Evolutionary conservation across 2,113 vertebrate species (phyloP).

Genomic region (Dinomys branickii): DNA sequence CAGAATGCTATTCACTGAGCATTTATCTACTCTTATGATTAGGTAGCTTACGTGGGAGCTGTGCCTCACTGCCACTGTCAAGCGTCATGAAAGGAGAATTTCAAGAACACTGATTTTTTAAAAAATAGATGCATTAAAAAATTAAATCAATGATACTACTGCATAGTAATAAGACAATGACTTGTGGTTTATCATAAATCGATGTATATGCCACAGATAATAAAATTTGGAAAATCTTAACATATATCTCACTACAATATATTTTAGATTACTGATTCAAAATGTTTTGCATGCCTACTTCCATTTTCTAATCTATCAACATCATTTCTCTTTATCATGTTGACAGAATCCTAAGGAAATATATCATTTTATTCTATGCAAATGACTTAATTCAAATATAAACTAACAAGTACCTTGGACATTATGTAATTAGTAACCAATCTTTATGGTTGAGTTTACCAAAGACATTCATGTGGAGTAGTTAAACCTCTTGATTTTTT

Average conservation of each 20-base stretch:
- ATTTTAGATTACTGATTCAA: slow-evolving; percentile 17
- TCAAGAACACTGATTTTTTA: background rate
- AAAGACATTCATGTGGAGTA: background rate
- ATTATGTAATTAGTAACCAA: background rate
- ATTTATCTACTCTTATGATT: background rate
- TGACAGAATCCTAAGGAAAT: slow-evolving; percentile 2
- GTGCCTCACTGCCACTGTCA: background rate
- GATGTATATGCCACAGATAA: background rate
- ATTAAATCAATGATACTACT: background rate
- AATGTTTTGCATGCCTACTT: background rate
- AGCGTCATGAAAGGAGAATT: background rate
- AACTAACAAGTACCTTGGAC: background rate
- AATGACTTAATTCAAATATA: slow-evolving; percentile 7
- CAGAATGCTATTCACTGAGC: background rate
- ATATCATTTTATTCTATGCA: background rate
- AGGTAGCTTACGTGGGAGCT: no score
- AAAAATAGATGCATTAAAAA: slow-evolving; percentile 4
- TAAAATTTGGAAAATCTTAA: background rate
- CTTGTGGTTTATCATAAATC: background rate
- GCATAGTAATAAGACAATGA: background rate
- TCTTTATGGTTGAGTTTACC: background rate
- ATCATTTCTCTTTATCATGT: slow-evolving; percentile 1
- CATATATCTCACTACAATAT: slow-evolving; percentile 2
- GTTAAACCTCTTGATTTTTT: background rate
- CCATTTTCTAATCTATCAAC: background rate